These are phyloP conservation scores for Amphimedon queenslandica DNA, from an alignment of 37 sponge, comb jelly and placozoan genomes.

Conservation along the genomic window DNA sequence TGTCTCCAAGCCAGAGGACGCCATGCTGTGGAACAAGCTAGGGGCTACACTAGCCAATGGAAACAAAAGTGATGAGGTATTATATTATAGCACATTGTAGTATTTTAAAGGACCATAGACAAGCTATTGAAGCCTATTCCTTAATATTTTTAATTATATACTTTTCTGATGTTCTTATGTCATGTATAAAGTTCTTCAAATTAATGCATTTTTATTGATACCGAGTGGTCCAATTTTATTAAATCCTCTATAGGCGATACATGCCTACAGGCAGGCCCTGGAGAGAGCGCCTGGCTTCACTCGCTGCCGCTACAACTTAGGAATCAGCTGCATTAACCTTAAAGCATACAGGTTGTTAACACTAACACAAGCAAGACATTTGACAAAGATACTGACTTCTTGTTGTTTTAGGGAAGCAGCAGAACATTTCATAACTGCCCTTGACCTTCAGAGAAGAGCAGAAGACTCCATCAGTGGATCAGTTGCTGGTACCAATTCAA, in stretches of 20 bases:
- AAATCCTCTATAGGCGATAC: no score
- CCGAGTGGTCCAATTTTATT: no score
- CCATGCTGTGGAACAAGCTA: slow-evolving; percentile 94
- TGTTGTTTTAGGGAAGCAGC: slow-evolving; percentile 56
- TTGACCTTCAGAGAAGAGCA: slow-evolving; percentile 72
- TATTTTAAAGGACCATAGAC: not conserved
- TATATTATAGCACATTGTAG: not conserved
- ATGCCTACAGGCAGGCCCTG: slow-evolving; percentile 85
- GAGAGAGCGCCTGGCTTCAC: slow-evolving; percentile 83
- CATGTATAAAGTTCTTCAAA: no score
- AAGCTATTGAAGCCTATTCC: not conserved
- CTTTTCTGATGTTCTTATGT: no score
- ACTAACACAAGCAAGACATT: not conserved
- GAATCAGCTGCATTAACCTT: slow-evolving; percentile 95
- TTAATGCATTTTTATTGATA: no score
- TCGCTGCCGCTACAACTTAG: slow-evolving; percentile 91
- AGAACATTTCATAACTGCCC: slow-evolving; percentile 82
- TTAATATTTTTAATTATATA: no score
- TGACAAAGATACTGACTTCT: no score
- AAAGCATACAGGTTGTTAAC: slow-evolving; percentile 64
- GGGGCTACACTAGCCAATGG: slow-evolving; percentile 96
- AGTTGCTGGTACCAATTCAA: not conserved
- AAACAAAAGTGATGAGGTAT: slow-evolving; percentile 67
- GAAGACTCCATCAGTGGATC: slow-evolving; percentile 16
- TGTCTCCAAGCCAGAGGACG: slow-evolving; percentile 57